Conservation (phyloP, 2,113 vertebrate genomes). For the Neogobius melanostomus region DNA sequence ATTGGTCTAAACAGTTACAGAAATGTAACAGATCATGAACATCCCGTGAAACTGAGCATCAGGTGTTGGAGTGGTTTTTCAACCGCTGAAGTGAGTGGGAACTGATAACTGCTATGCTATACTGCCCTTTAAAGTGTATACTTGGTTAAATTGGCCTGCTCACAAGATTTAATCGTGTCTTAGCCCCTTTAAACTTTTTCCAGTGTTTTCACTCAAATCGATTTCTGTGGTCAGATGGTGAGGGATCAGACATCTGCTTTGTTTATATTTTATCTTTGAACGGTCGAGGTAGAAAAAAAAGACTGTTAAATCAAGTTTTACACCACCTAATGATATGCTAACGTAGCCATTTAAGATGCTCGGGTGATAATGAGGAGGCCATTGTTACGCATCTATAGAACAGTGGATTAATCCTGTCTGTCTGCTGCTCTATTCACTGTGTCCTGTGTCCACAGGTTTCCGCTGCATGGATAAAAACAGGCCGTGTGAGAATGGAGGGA, state of each 20-base stretch:
- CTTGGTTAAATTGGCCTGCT: not conserved
- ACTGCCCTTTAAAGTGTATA: not conserved
- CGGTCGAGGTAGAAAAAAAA: not conserved
- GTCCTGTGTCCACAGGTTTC: conserved; percentile 68
- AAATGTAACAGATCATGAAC: not conserved
- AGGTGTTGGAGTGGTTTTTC: not conserved
- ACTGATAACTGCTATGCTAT: not conserved
- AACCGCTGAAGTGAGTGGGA: not conserved
- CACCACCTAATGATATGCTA: not conserved
- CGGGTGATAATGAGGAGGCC: not conserved
- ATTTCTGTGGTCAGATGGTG: not conserved
- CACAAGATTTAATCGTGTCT: not conserved
- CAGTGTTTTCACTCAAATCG: not conserved
- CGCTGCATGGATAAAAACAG: conserved; percentile 73
- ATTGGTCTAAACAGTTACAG: not conserved
- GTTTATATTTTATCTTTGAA: not conserved
- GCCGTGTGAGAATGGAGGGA: conserved; percentile 81
- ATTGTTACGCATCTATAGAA: not conserved
- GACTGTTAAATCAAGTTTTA: not conserved
- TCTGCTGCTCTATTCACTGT: conserved; percentile 42
- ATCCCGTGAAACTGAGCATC: conserved; percentile 3
- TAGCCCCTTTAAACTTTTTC: not conserved
- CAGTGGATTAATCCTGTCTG: not conserved
- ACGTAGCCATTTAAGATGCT: not conserved
- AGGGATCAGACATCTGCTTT: not conserved